Percentiles rank a stretch among this genome's conserved stretches.
Conservation (phyloP, 2,888 invertebrate genomes). For the Autographa gamma region DNA sequence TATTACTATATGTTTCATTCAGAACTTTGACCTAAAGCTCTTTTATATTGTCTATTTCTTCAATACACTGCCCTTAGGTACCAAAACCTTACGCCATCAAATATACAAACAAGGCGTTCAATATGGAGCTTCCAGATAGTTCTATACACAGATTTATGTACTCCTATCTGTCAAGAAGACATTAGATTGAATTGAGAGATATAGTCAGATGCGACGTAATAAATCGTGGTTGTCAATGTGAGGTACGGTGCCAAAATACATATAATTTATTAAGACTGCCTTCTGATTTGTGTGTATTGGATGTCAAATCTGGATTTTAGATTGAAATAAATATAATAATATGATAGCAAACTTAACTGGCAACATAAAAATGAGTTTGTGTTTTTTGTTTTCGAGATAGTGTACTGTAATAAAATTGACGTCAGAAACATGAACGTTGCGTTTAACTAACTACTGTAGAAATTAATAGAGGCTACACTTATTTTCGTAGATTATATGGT, state of each 20-base stretch:
- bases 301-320: neutral
- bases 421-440: no score
- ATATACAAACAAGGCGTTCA: neutral
- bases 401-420: no score
- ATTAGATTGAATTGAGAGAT: constrained; percentile 8
- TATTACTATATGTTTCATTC: no score
- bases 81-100: neutral
- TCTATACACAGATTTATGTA: neutral
- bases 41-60: neutral
- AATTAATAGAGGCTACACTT: no score
- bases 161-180: neutral
- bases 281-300: neutral
- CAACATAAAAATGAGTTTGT: no score
- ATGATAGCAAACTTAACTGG: no score
- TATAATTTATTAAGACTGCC: neutral
- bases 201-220: neutral
- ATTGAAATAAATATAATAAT: no score
- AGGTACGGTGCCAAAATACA: neutral
- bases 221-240: neutral
- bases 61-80: no score
- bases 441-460: no score
- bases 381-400: no score
- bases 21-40: no score
- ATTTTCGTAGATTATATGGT: no score
- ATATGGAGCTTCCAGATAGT: neutral